Evolutionary conservation across 2,888 invertebrate species (phyloP).

Genomic region (Cistogaster globosa): DNA sequence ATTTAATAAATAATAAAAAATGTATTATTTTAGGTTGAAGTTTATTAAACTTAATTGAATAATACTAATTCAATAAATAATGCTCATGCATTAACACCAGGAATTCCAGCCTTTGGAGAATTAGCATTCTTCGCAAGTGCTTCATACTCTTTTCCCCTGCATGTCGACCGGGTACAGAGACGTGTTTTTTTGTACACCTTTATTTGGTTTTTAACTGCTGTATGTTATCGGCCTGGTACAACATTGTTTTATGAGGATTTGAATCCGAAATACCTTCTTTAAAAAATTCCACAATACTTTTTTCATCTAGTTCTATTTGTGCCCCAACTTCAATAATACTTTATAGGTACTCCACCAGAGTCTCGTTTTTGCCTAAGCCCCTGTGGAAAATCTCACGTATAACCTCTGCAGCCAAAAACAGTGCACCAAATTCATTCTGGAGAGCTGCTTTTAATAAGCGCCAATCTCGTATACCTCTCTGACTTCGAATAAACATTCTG

Average conservation of each 20-base stretch:
- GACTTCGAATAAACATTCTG: conserved; percentile 46
- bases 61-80: too few relatives aligned
- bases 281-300: conserved; percentile 15
- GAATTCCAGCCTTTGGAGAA: too few relatives aligned
- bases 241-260: neutral
- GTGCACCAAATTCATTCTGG: conserved; percentile 43
- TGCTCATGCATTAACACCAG: too few relatives aligned
- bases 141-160: too few relatives aligned
- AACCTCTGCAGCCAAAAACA: conserved; percentile 2
- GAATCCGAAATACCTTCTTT: conserved; percentile 19
- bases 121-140: too few relatives aligned
- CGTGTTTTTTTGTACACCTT: too few relatives aligned
- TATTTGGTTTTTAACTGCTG: too few relatives aligned
- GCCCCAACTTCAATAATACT: conserved; percentile 53
- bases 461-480: conserved; percentile 40
- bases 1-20: too few relatives aligned
- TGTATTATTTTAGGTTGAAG: too few relatives aligned
- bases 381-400: conserved; percentile 30
- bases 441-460: conserved; percentile 39
- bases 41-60: too few relatives aligned
- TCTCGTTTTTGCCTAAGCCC: conserved; percentile 37
- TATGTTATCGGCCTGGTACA: conserved; percentile 1
- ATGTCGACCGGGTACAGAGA: too few relatives aligned
- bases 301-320: conserved; percentile 51
- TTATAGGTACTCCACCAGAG: conserved; percentile 60